Evolutionary conservation across 2,888 invertebrate species (phyloP).

Genomic region (Thera britannica): DNA sequence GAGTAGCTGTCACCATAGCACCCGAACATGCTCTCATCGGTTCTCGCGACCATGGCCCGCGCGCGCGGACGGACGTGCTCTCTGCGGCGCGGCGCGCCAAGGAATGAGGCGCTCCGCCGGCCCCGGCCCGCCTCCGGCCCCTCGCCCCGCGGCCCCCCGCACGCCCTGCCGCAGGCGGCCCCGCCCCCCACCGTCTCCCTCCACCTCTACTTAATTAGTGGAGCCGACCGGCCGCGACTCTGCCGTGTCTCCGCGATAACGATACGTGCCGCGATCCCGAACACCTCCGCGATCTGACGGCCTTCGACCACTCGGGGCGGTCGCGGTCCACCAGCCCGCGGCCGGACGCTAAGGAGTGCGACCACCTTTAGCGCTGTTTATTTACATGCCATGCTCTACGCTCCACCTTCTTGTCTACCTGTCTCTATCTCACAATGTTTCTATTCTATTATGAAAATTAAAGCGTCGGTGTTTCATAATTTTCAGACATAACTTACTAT

Average conservation of each 20-base stretch:
- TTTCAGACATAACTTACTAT: background rate
- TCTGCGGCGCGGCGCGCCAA: slow-evolving; percentile 79
- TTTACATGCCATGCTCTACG: slow-evolving; percentile 60
- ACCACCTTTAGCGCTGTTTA: slow-evolving; percentile 52
- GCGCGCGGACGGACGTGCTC: slow-evolving; percentile 76
- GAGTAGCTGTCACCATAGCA: slow-evolving; percentile 90
- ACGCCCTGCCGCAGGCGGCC: slow-evolving; percentile 46
- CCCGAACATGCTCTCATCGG: slow-evolving; percentile 90
- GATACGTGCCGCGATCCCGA: slow-evolving; percentile 44
- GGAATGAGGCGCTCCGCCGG: slow-evolving; percentile 70
- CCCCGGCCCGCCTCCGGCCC: slow-evolving; percentile 66
- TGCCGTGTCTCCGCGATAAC: slow-evolving; percentile 37
- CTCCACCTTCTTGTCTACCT: slow-evolving; percentile 75
- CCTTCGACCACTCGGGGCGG: slow-evolving; percentile 30
- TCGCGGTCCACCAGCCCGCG: background rate
- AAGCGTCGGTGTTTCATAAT: background rate
- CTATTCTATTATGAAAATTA: slow-evolving; percentile 8
- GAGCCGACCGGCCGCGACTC: slow-evolving; percentile 57
- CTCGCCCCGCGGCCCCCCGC: slow-evolving; percentile 50
- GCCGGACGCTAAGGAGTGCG: background rate
- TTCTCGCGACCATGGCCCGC: slow-evolving; percentile 93
- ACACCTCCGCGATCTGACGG: slow-evolving; percentile 48
- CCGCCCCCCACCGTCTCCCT: slow-evolving; percentile 53
- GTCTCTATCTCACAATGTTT: slow-evolving; percentile 65
- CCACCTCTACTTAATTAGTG: slow-evolving; percentile 79